Percentiles rank a stretch among this genome's conserved stretches.
These are phyloP conservation scores for Yponomeuta cagnagella DNA, from an alignment of 2,888 invertebrate genomes.

Conservation along the genomic window DNA sequence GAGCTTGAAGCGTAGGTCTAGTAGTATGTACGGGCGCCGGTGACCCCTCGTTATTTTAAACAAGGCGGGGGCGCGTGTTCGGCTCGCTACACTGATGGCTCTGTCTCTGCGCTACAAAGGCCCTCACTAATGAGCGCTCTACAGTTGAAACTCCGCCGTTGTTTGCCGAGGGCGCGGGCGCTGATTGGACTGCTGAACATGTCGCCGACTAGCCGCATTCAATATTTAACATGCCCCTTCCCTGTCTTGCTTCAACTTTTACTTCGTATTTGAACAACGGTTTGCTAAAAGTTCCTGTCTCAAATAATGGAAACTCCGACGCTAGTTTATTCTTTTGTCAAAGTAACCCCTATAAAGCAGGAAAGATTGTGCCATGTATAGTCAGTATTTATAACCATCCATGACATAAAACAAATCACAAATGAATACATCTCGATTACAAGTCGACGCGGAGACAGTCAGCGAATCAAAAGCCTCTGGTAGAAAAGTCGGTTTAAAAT, in stretches of 20 bases:
- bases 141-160: constrained; percentile 41
- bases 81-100: constrained; percentile 45
- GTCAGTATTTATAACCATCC: too few species aligned
- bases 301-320: not conserved
- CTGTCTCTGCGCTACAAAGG: constrained; percentile 44
- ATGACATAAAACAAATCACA: not conserved
- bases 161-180: constrained; percentile 45
- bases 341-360: not conserved
- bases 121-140: constrained; percentile 55
- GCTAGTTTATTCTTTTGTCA: not conserved
- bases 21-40: not conserved
- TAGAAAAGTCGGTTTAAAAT: constrained; percentile 27
- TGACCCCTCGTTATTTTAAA: constrained; percentile 67
- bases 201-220: not conserved
- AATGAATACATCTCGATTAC: not conserved
- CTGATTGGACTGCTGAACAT: constrained; percentile 10
- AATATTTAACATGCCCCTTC: not conserved
- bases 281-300: not conserved
- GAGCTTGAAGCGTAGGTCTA: not conserved
- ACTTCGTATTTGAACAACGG: not conserved
- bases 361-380: too few species aligned
- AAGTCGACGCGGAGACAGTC: not conserved
- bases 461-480: constrained; percentile 46
- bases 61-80: constrained; percentile 39
- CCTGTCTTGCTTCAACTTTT: not conserved